Conservation (phyloP, 2,888 invertebrate species). For the Diadromus collaris region DNA sequence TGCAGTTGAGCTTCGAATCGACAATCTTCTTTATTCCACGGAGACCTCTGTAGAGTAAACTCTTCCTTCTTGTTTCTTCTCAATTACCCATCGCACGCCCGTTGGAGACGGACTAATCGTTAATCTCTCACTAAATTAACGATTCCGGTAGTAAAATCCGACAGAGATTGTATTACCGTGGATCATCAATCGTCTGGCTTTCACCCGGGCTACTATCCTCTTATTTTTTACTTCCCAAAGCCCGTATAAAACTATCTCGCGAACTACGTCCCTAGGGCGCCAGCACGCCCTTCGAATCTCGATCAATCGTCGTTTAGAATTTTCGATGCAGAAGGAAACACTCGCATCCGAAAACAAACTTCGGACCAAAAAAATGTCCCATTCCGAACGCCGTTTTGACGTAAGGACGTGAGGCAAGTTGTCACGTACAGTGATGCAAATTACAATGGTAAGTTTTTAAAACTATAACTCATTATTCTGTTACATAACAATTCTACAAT, state of each 20-base stretch:
- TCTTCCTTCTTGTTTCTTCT: background rate
- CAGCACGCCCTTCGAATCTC: slow-evolving; percentile 13
- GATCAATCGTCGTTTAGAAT: slow-evolving; percentile 48
- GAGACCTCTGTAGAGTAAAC: background rate
- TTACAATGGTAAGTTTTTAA: background rate
- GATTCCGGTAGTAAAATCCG: background rate
- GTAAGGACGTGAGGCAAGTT: background rate
- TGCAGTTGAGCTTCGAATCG: background rate
- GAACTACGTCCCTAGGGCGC: slow-evolving; percentile 3
- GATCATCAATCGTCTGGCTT: slow-evolving; percentile 26
- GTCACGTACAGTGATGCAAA: background rate
- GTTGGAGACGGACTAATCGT: background rate
- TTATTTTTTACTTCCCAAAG: background rate
- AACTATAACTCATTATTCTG: background rate
- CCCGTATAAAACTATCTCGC: slow-evolving; percentile 11
- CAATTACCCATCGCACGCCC: slow-evolving; percentile 1
- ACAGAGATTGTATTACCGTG: background rate
- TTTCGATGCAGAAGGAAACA: background rate
- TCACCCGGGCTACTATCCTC: background rate
- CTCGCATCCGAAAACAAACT: background rate
- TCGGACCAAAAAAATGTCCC: background rate
- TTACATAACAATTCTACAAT: background rate
- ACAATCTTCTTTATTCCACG: background rate
- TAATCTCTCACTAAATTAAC: background rate
- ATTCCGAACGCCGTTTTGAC: background rate